Evolutionary conservation across 2,797 vertebrate genomes (phyloP), one percentile per base, ranked within the genome.

Genomic region (Sparidentex hasta): DNA sequence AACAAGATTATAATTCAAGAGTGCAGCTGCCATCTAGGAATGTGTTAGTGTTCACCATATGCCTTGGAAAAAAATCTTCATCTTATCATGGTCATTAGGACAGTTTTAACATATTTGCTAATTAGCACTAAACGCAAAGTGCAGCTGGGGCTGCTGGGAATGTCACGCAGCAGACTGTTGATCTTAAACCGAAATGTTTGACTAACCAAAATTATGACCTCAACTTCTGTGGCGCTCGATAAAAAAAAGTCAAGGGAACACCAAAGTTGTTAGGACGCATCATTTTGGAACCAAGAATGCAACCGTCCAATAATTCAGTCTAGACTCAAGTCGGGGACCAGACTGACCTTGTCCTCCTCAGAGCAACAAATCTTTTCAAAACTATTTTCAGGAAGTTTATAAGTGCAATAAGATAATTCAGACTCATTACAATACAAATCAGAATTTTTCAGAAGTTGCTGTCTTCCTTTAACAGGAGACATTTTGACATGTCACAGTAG

Each of bases 1-100:
- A 74, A 67, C 33, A 76, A 67, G 25, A 18, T 77, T 50, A 46
- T 56, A 58, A 29, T 38, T 38, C 9, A 38, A 38, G 38, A 38
- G 38, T 27, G 23, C 13, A 55, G 20, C 13, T 51, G 25, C 47
- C 11, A 70, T 27, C 21, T 11, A 55, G 46, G 12, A 38, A 33
- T 38, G 13, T n/a, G 16, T 20, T 3, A 18, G 11, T 29, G 14
- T 52, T 74, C 54, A n/a, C 21, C 2, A 33, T 4, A 43, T 12
- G 47, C 0, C 18, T 4, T n/a, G 41, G 7, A 66, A 29, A 38
- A 27, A 59, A 52, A 38, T 68, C 38, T 51, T 7, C 5, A n/a
- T 61, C 20, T 61, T 27, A 43, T 55, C 38, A 27, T 29, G 5
- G 11, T 67, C 50, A 44, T 27, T 18, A 52, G 3, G 21, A 20